Conservation (phyloP, 2,888 invertebrate genomes). For the Meliscaeva auricollis region DNA sequence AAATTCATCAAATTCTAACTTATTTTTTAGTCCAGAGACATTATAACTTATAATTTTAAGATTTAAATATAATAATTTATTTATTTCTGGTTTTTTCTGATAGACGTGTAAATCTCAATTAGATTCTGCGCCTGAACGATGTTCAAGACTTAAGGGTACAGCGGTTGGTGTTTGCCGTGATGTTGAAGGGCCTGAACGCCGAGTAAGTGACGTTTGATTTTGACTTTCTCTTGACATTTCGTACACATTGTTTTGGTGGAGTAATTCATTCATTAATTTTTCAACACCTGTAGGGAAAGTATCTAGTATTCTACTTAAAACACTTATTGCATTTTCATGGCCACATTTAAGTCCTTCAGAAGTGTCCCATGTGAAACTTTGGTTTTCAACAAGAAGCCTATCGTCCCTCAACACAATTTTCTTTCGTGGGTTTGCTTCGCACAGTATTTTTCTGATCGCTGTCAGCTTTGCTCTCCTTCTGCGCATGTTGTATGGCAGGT, state of each 20-base stretch:
- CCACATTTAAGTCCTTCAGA: no score
- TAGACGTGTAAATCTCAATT: constrained; percentile 23
- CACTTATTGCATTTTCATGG: not conserved
- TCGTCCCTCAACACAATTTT: constrained; percentile 10
- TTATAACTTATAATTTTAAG: not conserved
- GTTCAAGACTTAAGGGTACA: not conserved
- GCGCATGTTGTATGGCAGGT: no score
- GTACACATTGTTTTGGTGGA: constrained; percentile 8
- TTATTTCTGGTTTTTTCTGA: no score
- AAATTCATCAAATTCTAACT: not conserved
- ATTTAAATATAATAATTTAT: no score
- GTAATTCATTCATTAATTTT: not conserved
- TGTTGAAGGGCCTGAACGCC: constrained; percentile 1
- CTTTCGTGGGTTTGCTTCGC: not conserved
- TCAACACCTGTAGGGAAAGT: not conserved
- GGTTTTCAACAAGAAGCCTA: not conserved
- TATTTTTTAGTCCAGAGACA: constrained; percentile 24
- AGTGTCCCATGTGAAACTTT: constrained; percentile 10
- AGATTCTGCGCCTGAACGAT: not conserved
- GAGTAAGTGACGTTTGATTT: not conserved
- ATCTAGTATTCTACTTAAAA: not conserved
- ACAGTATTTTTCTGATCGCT: constrained; percentile 18
- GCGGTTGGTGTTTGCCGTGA: not conserved
- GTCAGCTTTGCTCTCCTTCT: constrained; percentile 21
- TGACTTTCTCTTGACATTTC: constrained; percentile 6